phyloP scores from a whole-genome alignment of 2,888 invertebrate species.

The Nebria brevicollis region DNA sequence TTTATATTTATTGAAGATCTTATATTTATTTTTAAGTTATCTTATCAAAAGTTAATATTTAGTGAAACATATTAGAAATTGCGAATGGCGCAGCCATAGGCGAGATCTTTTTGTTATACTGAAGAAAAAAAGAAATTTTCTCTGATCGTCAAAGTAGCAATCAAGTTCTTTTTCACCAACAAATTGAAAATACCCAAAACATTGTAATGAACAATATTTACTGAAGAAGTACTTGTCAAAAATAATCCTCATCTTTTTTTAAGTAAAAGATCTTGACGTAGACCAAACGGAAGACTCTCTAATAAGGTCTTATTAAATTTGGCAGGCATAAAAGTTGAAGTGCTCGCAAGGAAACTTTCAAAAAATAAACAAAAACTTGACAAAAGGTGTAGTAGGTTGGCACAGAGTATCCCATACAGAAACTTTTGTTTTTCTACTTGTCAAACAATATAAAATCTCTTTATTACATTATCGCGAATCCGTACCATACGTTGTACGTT shows the following conservation, averaged over 20 bases:
- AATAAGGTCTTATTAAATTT: constrained; percentile 1
- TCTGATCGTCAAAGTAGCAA: too few species aligned
- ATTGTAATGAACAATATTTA: neutral
- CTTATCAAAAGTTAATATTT: too few species aligned
- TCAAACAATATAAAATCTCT: neutral
- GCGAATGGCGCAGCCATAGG: too few species aligned
- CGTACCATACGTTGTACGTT: neutral
- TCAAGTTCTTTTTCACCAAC: neutral
- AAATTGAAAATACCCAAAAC: neutral
- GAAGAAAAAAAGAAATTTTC: too few species aligned
- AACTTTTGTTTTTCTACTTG: neutral
- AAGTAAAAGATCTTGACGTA: neutral
- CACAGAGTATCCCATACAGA: neutral
- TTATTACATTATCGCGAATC: neutral
- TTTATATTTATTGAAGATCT: too few species aligned
- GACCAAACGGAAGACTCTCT: neutral
- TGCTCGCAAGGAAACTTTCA: neutral
- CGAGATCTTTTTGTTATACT: too few species aligned
- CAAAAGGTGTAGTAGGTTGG: neutral
- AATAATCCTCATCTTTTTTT: neutral
- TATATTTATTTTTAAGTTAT: too few species aligned
- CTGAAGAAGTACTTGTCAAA: neutral
- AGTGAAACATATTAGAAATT: too few species aligned
- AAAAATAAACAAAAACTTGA: neutral
- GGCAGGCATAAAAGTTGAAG: neutral